Evolutionary conservation across 2,797 vertebrate species (phyloP).

Genomic region (Lindbergichthys nudifrons): DNA sequence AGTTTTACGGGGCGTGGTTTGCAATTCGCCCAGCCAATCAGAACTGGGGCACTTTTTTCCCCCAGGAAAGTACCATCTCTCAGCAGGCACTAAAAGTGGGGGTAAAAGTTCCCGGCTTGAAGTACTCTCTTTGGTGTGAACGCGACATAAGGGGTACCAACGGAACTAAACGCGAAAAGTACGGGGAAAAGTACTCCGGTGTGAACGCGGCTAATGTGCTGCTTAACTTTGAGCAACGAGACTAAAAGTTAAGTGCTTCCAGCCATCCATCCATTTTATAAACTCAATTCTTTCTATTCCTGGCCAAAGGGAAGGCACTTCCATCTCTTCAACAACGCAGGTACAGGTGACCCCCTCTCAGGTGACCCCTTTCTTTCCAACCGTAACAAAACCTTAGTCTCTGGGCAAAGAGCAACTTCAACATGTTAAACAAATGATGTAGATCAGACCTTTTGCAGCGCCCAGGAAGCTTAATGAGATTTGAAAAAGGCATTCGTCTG

Average conservation of each 20-base stretch:
- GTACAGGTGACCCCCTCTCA: constrained; percentile 13
- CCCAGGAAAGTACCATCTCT: no score
- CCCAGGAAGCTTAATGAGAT: background rate
- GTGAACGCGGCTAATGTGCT: no score
- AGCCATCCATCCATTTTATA: background rate
- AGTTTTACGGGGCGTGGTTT: no score
- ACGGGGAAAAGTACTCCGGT: no score
- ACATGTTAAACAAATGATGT: constrained; percentile 8
- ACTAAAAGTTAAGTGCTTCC: background rate
- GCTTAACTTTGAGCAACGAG: background rate
- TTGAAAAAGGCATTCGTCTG: constrained; percentile 2
- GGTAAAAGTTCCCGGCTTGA: no score
- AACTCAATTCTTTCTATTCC: background rate
- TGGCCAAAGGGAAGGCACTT: background rate
- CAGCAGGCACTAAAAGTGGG: no score
- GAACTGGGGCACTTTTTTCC: no score
- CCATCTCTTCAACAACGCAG: constrained; percentile 28
- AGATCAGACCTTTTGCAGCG: background rate
- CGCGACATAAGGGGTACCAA: no score
- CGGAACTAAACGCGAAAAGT: no score
- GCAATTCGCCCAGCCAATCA: no score
- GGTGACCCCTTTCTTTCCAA: constrained; percentile 8
- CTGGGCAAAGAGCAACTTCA: background rate
- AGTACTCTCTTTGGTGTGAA: no score
- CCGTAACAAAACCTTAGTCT: background rate